phyloP scores from a whole-genome alignment of 2,888 invertebrate species.

The Pardosa pseudoannulata region DNA sequence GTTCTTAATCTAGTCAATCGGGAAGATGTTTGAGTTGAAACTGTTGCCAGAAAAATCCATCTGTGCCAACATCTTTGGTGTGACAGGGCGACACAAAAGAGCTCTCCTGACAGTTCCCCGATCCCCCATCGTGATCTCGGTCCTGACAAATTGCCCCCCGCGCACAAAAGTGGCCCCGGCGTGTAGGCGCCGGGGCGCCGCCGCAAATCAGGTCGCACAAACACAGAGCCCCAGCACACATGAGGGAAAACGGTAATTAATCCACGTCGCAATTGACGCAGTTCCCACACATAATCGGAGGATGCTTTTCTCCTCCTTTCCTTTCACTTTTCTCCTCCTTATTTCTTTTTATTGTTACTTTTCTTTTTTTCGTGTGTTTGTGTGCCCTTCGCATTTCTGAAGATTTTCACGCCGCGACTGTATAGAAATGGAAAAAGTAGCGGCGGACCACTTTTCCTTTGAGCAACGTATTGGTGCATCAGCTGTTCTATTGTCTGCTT shows the following conservation, averaged over 20 bases:
- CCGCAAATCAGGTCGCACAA: slow-evolving; percentile 44
- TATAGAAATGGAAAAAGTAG: slow-evolving; percentile 10
- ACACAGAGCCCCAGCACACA: too few species aligned
- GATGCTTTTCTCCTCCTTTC: not conserved
- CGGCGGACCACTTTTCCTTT: too few species aligned
- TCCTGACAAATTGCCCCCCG: slow-evolving; percentile 65
- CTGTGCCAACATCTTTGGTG: too few species aligned
- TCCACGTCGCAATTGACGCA: too few species aligned
- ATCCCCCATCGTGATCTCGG: slow-evolving; percentile 48
- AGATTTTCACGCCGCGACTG: too few species aligned
- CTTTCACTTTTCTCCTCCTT: not conserved
- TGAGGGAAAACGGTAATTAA: slow-evolving; percentile 40
- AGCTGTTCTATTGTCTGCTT: not conserved
- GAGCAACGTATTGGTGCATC: too few species aligned
- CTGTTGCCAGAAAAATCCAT: too few species aligned
- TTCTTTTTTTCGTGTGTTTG: too few species aligned
- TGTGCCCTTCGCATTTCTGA: too few species aligned
- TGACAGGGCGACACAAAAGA: slow-evolving; percentile 64
- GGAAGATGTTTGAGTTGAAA: too few species aligned
- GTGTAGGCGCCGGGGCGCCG: slow-evolving; percentile 45
- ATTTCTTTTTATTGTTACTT: not conserved
- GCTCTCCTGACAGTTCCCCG: slow-evolving; percentile 49
- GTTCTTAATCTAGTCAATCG: too few species aligned
- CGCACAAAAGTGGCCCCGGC: slow-evolving; percentile 58
- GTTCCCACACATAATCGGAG: slow-evolving; percentile 30